Evolutionary conservation across 2,797 vertebrate genomes (phyloP), one percentile per base, ranked within the genome.

Genomic region (Podarcis siculus): DNA sequence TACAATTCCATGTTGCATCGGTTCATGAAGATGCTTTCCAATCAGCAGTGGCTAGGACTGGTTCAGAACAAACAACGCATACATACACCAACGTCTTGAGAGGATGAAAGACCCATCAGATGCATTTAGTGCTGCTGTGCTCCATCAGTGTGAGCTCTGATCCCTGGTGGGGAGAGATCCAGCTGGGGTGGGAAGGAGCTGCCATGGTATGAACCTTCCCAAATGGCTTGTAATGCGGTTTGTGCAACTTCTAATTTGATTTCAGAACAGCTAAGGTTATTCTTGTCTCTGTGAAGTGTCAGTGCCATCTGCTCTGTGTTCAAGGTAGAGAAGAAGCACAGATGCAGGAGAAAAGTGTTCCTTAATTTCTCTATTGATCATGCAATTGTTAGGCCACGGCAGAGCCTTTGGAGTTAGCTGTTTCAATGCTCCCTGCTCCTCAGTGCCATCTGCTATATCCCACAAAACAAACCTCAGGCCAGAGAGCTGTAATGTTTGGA

Each of bases 171-270:
- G 71, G 55, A 85, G 78, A 15, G 55, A 79, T 85, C 67, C 77
- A 66, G 0, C 30, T 89, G 23, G 75, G 82, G 82, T 21, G 32
- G 88, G 76, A 1, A 89, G 83, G 85, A 73, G 89, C 86, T 81
- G 79, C 89, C 0, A 42, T 42, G 25, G 19, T 72, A 25, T 0
- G 0, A 89, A 89, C 86, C 93, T 75, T 90, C 86, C 92, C 91
- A 86, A 0, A 77, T 25, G 13, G 61, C 89, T 90, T 85, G 5
- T 0, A 86, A 2, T 0, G 81, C 82, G 1, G 45, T 45, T 92
- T 61, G 87, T 94, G 86, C 85, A 80, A 90, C 89, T 89, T 93
- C 92, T 92, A 94, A 93, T 93, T 93, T 94, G 94, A 95, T 93
- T 93, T 94, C 89, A 64, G 93, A 93, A 93, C 87, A 94, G 93